A percentile compares a stretch with the other conserved stretches of the same genome.
Evolutionary conservation across 1,140 invertebrate species (phyloP).

Genomic region (Lepidotrigona ventralis): DNA sequence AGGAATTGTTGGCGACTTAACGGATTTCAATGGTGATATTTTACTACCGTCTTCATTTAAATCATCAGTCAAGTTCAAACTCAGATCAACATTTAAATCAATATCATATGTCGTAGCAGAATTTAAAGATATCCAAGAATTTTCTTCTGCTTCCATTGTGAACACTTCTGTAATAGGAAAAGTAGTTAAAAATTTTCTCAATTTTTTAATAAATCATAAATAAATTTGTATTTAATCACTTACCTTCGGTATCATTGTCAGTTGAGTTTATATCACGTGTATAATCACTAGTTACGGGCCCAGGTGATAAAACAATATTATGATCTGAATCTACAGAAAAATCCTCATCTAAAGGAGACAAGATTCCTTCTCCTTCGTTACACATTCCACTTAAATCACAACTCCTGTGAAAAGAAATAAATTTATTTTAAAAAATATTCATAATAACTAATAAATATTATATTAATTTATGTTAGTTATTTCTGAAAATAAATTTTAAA

Average conservation of each 20-base stretch:
- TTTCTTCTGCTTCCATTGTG: constrained; percentile 82
- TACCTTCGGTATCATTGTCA: constrained; percentile 73
- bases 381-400: constrained; percentile 75
- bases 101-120: constrained; percentile 57
- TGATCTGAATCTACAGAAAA: constrained; percentile 81
- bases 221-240: neutral
- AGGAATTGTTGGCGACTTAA: constrained; percentile 82
- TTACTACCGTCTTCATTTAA: constrained; percentile 68
- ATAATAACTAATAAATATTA: neutral
- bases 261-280: constrained; percentile 30
- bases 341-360: constrained; percentile 85
- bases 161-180: constrained; percentile 77
- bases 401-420: constrained; percentile 56
- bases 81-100: constrained; percentile 69
- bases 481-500: neutral
- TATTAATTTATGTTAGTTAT: neutral
- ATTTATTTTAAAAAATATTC: constrained; percentile 20
- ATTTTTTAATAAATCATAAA: neutral
- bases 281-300: constrained; percentile 33
- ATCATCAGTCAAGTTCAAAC: constrained; percentile 72
- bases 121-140: constrained; percentile 57
- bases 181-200: constrained; percentile 11
- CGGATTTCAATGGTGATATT: constrained; percentile 63
- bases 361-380: constrained; percentile 79
- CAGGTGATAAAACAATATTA: constrained; percentile 66